These are phyloP conservation scores for Ornithorhynchus anatinus DNA, from an alignment of 2,113 vertebrate species.

Conservation along the genomic window DNA sequence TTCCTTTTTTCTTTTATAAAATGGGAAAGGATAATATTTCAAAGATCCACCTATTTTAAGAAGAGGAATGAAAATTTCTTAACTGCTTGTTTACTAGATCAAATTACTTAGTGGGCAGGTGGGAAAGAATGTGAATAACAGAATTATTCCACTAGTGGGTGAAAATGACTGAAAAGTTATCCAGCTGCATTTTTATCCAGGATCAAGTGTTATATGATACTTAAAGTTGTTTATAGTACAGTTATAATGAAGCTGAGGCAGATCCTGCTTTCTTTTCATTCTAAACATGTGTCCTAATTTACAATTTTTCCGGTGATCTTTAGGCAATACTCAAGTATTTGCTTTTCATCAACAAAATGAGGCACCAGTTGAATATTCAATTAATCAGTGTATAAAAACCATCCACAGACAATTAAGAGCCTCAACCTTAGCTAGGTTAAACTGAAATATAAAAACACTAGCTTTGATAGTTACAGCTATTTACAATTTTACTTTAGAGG, in stretches of 20 bases:
- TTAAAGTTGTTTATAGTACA: background rate
- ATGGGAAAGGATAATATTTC: constrained; percentile 22
- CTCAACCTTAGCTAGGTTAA: background rate
- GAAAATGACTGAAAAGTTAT: background rate
- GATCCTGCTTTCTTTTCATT: background rate
- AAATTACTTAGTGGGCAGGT: constrained; percentile 14
- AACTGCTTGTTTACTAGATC: constrained; percentile 23
- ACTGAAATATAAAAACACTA: background rate
- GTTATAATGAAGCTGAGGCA: background rate
- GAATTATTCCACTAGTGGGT: background rate
- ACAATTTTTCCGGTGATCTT: background rate
- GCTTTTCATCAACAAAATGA: background rate
- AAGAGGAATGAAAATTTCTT: constrained; percentile 22
- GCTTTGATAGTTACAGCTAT: background rate
- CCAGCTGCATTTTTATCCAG: background rate
- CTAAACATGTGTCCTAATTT: background rate
- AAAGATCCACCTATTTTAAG: constrained; percentile 19
- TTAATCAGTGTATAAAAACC: background rate
- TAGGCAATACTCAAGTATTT: fast-evolving
- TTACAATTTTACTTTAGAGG: background rate
- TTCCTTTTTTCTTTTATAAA: constrained; percentile 58
- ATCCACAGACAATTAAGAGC: background rate
- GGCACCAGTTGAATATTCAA: background rate
- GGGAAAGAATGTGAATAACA: constrained; percentile 1
- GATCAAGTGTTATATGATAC: background rate